These are phyloP conservation scores for Nemurella pictetii DNA, from an alignment of 2,888 invertebrate genomes.

Conservation along the genomic window DNA sequence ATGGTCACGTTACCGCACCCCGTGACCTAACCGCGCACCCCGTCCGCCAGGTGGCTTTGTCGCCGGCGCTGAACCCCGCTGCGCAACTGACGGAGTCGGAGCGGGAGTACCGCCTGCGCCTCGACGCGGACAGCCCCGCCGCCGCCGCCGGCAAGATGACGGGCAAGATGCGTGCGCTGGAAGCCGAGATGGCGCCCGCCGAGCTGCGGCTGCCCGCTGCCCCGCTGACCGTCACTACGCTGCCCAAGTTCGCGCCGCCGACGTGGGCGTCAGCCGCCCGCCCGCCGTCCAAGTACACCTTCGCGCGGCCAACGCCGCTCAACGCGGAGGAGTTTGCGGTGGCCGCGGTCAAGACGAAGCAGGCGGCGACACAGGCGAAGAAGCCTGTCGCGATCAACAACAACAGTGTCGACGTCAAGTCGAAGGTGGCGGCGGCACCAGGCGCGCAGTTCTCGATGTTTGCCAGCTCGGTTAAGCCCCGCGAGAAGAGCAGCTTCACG, in stretches of 20 bases:
- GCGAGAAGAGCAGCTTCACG: background rate
- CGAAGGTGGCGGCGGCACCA: background rate
- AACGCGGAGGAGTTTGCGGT: background rate
- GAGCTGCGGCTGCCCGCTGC: constrained; percentile 50
- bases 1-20: too few relatives aligned
- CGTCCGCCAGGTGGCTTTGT: constrained; percentile 57
- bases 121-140: background rate
- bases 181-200: constrained; percentile 39
- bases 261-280: background rate
- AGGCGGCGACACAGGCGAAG: background rate
- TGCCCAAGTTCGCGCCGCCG: constrained; percentile 57
- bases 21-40: background rate
- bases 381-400: background rate
- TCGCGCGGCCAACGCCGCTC: background rate
- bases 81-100: constrained; percentile 47
- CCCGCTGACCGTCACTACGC: constrained; percentile 59
- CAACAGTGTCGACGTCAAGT: background rate
- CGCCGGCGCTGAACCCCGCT: constrained; percentile 46
- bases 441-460: background rate
- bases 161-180: constrained; percentile 36
- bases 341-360: background rate
- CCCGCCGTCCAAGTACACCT: background rate
- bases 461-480: background rate
- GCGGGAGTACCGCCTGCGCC: constrained; percentile 49
- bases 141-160: constrained; percentile 36